Percentiles rank a stretch among this genome's conserved stretches.
Conservation (phyloP, 2,888 invertebrate genomes). For the Acanthopleura granulata region DNA sequence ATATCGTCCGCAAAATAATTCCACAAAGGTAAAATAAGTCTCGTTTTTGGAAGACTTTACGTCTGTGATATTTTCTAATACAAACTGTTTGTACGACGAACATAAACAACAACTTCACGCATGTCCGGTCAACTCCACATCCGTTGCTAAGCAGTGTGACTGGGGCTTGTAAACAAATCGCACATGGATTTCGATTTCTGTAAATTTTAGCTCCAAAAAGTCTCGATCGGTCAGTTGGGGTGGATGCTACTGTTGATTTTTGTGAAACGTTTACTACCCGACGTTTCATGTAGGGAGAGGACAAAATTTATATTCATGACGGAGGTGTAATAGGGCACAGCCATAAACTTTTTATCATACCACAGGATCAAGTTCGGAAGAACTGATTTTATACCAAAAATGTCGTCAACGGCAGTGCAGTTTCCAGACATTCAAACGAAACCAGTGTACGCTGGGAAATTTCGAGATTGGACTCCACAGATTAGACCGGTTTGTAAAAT, state of each 20-base stretch:
- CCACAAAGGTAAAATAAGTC: no score
- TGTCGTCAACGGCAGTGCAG: conserved; percentile 39
- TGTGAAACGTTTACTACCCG: background rate
- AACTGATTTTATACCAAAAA: conserved; percentile 17
- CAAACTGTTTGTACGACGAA: no score
- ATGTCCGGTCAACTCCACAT: no score
- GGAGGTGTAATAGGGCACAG: no score
- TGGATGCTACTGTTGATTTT: no score
- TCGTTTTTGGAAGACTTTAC: no score
- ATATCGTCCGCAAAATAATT: no score
- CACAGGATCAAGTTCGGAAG: no score
- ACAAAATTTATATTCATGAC: background rate
- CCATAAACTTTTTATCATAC: no score
- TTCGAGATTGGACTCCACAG: conserved; percentile 59
- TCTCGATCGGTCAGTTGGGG: background rate
- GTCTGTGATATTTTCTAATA: no score
- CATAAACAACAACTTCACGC: no score
- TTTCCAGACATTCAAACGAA: conserved; percentile 50
- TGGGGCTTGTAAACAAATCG: background rate
- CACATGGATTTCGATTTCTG: background rate
- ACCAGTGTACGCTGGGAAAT: conserved; percentile 60
- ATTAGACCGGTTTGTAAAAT: conserved; percentile 40
- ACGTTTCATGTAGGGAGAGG: background rate
- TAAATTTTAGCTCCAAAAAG: background rate
- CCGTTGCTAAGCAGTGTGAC: no score